Evolutionary conservation across 2,888 invertebrate species (phyloP).

Genomic region (Chrysomela aeneicollis): DNA sequence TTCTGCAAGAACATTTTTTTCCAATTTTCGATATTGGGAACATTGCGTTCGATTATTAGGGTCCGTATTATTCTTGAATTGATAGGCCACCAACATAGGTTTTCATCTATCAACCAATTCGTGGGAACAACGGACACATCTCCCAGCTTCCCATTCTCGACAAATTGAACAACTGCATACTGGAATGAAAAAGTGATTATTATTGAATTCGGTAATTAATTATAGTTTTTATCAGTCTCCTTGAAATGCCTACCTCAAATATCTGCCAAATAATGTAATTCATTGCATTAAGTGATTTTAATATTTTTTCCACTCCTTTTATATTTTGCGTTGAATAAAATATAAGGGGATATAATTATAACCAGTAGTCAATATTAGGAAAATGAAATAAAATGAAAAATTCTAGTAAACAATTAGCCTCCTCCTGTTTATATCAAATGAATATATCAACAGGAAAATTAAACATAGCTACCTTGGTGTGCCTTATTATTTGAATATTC

Average conservation of each 20-base stretch:
- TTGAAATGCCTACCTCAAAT: background rate
- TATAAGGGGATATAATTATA: no score
- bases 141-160: background rate
- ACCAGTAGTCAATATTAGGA: no score
- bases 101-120: background rate
- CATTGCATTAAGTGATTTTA: no score
- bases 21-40: background rate
- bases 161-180: background rate
- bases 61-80: constrained; percentile 3
- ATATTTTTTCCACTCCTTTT: no score
- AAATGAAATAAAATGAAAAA: no score
- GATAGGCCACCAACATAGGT: background rate
- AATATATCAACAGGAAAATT: no score
- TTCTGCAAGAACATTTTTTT: background rate
- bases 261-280: background rate
- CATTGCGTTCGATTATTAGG: constrained; percentile 1
- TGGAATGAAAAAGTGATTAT: background rate
- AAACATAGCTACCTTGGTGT: no score
- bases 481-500: background rate
- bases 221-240: background rate
- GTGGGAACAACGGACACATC: background rate
- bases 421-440: no score
- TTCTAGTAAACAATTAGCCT: no score
- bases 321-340: no score
- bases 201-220: no score